Evolutionary conservation across 2,797 vertebrate species (phyloP), one percentile per base, ranked within the genome.

Genomic region (Phoeniculus purpureus): DNA sequence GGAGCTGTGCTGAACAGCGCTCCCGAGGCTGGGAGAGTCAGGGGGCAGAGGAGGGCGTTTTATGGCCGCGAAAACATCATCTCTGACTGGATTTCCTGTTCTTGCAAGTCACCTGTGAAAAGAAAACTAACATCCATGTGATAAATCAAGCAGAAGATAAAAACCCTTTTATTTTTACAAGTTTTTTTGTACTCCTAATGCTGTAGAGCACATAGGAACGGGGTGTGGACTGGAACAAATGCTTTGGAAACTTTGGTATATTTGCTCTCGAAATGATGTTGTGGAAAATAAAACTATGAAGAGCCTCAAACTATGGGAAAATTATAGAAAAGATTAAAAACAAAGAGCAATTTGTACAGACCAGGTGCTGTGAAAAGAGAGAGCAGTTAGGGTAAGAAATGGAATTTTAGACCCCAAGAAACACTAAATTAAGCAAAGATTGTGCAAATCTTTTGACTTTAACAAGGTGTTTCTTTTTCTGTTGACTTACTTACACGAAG

Each of bases 81-180:
- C 45, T 80, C 59, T 40, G 26, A 4, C 43, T 91, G 65, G 37
- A 34, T 34, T 88, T 65, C 10, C 37, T 55, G 0, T 62, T 84
- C 48, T n/a, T 88, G 32, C 50, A 61, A 64, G 50, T 73, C 80
- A 85, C 85, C 71, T 55, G 4, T 2, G 34, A 52, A 73, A 89
- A 56, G 9, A 11, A 26, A 67, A 29, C 18, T 20, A 45, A 73
- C 60, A 79, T 68, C 61, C 47, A 9, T 0, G 0, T 47, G 31
- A 71, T 61, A 80, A 92, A 85, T 88, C 31, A 75, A 80, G 62
- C 6, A 12, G 22, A 34, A 80, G 54, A 84, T 51, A 86, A 92
- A 92, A 81, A 1, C 3, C 18, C 13, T 67, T 62, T 55, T 31
- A 22, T 84, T 84, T 19, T 51, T 58, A 9, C 6, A 2, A 19